These are phyloP conservation scores for Sinocyclocheilus anshuiensis DNA, from an alignment of 2,113 vertebrate species.

Conservation along the genomic window DNA sequence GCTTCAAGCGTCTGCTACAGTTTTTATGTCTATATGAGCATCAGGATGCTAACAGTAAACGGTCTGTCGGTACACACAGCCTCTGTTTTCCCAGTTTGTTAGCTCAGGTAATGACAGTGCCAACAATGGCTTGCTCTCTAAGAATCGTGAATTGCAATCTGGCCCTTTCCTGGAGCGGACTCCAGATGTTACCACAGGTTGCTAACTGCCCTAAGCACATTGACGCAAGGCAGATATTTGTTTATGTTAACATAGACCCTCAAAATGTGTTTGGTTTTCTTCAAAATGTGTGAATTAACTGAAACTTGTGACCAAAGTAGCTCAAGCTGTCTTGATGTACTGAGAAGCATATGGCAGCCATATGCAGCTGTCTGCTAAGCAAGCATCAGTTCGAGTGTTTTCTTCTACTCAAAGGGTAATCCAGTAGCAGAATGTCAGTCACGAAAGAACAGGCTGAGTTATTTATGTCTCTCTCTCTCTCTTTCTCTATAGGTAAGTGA, in stretches of 20 bases:
- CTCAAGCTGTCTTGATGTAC: conserved; percentile 47
- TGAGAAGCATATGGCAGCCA: conserved; percentile 49
- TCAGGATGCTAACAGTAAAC: conserved; percentile 48
- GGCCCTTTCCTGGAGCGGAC: conserved; percentile 46
- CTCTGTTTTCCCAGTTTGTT: conserved; percentile 17
- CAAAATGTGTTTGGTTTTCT: conserved; percentile 34
- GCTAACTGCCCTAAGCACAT: conserved; percentile 47
- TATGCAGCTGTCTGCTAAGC: conserved; percentile 40
- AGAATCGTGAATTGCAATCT: conserved; percentile 28
- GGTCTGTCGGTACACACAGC: conserved; percentile 2
- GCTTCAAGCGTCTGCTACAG: conserved; percentile 10
- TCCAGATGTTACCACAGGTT: conserved; percentile 57
- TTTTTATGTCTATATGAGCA: conserved; percentile 27
- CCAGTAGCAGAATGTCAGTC: conserved; percentile 26
- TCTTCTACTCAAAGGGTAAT: conserved; percentile 27
- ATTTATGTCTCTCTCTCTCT: conserved; percentile 47
- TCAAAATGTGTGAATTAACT: conserved; percentile 43
- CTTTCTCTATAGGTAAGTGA: conserved; percentile 73
- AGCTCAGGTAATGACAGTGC: too few relatives aligned
- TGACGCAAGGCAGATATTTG: conserved; percentile 33
- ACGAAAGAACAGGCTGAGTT: conserved; percentile 47
- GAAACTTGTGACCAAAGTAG: conserved; percentile 41
- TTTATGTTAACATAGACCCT: conserved; percentile 44
- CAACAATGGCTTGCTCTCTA: conserved; percentile 9
- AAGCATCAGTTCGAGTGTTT: conserved; percentile 29